A percentile compares a stretch with the other conserved stretches of the same genome.
Conservation (phyloP, 1,140 invertebrate species). For the Argopecten irradians region DNA sequence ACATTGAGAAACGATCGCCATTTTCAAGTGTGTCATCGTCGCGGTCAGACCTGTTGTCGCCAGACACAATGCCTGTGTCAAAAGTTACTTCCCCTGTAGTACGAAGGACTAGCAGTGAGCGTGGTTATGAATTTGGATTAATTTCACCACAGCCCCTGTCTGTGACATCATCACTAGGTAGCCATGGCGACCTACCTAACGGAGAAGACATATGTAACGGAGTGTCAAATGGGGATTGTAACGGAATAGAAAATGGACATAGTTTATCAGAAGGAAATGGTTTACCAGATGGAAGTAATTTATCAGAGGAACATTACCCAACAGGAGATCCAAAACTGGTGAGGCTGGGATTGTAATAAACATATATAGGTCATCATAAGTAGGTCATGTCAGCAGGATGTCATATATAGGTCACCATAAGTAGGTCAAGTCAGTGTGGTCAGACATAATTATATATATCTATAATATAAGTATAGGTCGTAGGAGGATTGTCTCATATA, state of each 20-base stretch:
- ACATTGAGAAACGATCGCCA: slow-evolving; percentile 63
- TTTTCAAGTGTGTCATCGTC: slow-evolving; percentile 66
- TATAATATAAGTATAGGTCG: no score
- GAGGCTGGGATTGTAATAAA: background rate
- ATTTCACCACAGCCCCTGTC: slow-evolving; percentile 46
- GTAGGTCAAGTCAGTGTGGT: background rate
- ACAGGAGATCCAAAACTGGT: slow-evolving; percentile 50
- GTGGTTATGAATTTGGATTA: slow-evolving; percentile 50
- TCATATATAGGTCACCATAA: background rate
- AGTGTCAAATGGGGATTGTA: slow-evolving; percentile 30
- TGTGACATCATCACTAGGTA: slow-evolving; percentile 33
- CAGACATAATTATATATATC: background rate
- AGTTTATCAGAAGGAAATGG: background rate
- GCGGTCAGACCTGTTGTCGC: slow-evolving; percentile 59
- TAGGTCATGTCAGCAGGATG: background rate
- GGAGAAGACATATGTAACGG: background rate
- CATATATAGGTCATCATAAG: background rate
- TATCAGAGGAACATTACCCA: slow-evolving; percentile 30
- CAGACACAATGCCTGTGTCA: slow-evolving; percentile 58
- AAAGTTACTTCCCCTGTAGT: slow-evolving; percentile 47
- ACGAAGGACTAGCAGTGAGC: slow-evolving; percentile 46
- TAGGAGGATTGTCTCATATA: no score
- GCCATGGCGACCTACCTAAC: background rate
- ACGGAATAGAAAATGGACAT: slow-evolving; percentile 39
- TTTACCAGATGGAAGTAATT: background rate